A percentile compares a stretch with the other conserved stretches of the same genome.
Evolutionary conservation across 2,113 vertebrate genomes (phyloP).

Genomic region (Callithrix jacchus): DNA sequence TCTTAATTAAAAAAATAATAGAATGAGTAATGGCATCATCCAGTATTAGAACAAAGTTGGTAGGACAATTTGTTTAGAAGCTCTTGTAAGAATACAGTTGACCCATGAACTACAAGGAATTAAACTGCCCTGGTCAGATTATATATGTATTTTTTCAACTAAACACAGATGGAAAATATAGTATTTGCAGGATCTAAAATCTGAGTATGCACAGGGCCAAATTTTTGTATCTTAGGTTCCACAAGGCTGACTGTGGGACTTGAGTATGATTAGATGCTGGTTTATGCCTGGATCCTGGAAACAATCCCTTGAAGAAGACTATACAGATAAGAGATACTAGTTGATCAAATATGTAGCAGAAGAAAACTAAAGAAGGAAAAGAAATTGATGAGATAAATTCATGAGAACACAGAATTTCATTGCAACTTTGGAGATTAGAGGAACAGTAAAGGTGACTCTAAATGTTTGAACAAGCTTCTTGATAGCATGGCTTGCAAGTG

Average conservation of each 20-base stretch:
- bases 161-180: neutral
- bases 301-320: neutral
- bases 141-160: neutral
- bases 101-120: neutral
- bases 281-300: neutral
- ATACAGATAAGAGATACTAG: neutral
- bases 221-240: neutral
- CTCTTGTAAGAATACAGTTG: neutral
- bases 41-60: neutral
- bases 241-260: neutral
- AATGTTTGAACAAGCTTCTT: neutral
- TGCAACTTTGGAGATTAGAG: neutral
- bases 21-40: neutral
- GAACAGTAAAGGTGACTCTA: neutral
- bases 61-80: neutral
- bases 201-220: neutral
- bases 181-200: neutral
- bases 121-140: neutral
- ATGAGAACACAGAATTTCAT: neutral
- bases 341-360: neutral
- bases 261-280: neutral
- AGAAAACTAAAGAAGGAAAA: neutral
- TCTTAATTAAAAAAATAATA: neutral
- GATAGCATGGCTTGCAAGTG: neutral
- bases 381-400: neutral